A percentile compares a stretch with the other conserved stretches of the same genome.
phyloP scores from a whole-genome alignment of 2,113 vertebrate genomes.

The Penelope pileata region DNA sequence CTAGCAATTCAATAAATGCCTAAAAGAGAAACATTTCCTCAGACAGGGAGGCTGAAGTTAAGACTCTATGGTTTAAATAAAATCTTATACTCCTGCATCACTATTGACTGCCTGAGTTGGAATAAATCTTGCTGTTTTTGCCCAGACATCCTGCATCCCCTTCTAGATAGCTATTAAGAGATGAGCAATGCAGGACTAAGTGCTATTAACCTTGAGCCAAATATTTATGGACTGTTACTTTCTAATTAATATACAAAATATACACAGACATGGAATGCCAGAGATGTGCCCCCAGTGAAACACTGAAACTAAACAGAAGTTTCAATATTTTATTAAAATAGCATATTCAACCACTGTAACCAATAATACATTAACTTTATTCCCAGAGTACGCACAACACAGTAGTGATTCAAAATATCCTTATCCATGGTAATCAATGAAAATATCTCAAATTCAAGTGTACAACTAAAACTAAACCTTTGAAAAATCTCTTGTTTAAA shows the following conservation, averaged over 20 bases:
- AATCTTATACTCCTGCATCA: not conserved
- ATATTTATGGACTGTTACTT: not conserved
- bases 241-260: not conserved
- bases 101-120: not conserved
- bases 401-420: constrained; percentile 84
- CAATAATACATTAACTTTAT: constrained; percentile 80
- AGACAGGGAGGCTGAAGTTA: not conserved
- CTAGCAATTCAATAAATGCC: not conserved
- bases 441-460: constrained; percentile 80
- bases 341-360: constrained; percentile 86
- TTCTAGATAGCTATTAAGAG: not conserved
- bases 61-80: not conserved
- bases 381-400: constrained; percentile 75
- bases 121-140: not conserved
- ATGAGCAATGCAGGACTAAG: not conserved
- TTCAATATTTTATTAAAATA: constrained; percentile 97
- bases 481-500: constrained; percentile 73
- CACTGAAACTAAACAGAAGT: constrained; percentile 16
- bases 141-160: not conserved
- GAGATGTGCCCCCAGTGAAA: constrained; percentile 3
- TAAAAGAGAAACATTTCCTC: not conserved
- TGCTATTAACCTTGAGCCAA: not conserved
- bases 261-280: not conserved
- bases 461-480: constrained; percentile 75
- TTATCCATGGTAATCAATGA: constrained; percentile 73